Evolutionary conservation across 2,888 invertebrate species (phyloP).

Genomic region (Cephalotes varians): DNA sequence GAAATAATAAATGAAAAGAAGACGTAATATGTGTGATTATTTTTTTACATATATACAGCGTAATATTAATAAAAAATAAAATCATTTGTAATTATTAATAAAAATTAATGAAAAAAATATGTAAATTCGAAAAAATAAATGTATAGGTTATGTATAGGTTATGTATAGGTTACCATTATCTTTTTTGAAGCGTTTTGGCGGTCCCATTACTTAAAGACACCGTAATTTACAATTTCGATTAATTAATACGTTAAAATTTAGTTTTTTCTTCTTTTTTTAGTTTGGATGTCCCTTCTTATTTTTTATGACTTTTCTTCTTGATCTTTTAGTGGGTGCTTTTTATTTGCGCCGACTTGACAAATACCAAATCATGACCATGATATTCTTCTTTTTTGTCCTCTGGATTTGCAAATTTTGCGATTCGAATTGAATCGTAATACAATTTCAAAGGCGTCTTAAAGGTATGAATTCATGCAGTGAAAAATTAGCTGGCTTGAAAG

Average conservation of each 20-base stretch:
- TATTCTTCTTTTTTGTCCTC: too few relatives aligned
- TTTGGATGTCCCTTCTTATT: too few relatives aligned
- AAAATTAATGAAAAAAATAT: not conserved
- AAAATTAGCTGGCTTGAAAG: too few relatives aligned
- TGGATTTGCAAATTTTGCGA: too few relatives aligned
- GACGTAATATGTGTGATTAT: not conserved
- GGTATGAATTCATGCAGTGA: too few relatives aligned
- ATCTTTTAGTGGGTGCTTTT: too few relatives aligned
- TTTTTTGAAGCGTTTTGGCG: slow-evolving; percentile 86
- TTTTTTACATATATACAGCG: not conserved
- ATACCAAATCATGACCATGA: too few relatives aligned
- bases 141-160: slow-evolving; percentile 56
- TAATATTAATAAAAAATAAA: not conserved
- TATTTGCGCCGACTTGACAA: too few relatives aligned
- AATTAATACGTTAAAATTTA: not conserved
- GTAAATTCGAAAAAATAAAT: not conserved
- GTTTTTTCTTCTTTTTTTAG: not conserved
- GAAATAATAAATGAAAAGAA: not conserved
- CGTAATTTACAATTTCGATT: not conserved
- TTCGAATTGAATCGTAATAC: too few relatives aligned
- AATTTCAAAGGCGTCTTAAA: too few relatives aligned
- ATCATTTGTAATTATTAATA: not conserved
- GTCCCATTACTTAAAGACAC: slow-evolving; percentile 84
- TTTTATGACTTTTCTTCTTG: not conserved
- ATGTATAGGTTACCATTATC: slow-evolving; percentile 82